Evolutionary conservation across 2,113 vertebrate genomes (phyloP), one percentile per base, ranked within the genome.

Genomic region (Serilophus lunatus): DNA sequence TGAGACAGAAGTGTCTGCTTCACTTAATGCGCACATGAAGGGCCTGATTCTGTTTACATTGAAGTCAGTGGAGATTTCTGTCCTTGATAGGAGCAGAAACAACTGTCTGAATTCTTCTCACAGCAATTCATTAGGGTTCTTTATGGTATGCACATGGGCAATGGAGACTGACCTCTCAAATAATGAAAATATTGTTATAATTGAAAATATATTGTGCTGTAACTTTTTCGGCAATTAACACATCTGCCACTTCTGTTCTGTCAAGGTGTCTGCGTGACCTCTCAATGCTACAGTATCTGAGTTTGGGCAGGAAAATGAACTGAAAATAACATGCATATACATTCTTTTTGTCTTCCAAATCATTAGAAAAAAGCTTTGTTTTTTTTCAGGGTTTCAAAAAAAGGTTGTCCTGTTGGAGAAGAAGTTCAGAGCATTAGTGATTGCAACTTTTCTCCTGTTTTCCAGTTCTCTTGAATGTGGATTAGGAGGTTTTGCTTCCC

Each of bases 1-100:
- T 94, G 90, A 92, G 86, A 84, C 86, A 92, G 86, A 91, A 92
- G 51, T 44, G 53, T 71, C 61, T 90, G 86, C 84, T 94, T 93
- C 87, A 93, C 90, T 95, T 95, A 80, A 92, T 90, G 75, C 0
- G 3, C 35, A 81, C 59, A 78, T 18, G n/a, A 86, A 68, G 95
- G 88, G 81, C 78, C 88, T 53, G 77, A 92, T 96, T 88, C 93
- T 84, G 69, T 77, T 95, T 94, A 64, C 51, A 24, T 3, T 91
- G 86, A 92, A 94, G 47, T 86, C 71, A 29, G 54, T 44, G 78
- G 69, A 92, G 56, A 63, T 75, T 95, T 93, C 80, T 96, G 89
- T 80, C 80, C 79, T 71, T 91, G 76, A 59, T 69, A 84, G 71
- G 83, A 95, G 54, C 42, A 94, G 63, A 76, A 95, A 53, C 47